These are phyloP conservation scores for Rhagophthalmus giganteus DNA, from an alignment of 2,888 invertebrate species.

Conservation along the genomic window DNA sequence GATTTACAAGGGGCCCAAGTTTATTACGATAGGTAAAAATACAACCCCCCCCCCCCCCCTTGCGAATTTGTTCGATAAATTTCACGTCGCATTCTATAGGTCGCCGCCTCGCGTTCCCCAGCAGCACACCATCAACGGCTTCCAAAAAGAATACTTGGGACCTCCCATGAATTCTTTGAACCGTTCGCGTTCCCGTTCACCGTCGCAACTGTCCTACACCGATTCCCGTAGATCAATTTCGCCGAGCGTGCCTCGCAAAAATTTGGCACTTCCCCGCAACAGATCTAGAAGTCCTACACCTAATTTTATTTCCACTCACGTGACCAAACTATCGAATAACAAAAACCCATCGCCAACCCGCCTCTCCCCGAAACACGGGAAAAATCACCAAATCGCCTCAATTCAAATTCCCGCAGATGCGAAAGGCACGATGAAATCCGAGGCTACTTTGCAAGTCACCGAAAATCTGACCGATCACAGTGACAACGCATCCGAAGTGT, in stretches of 20 bases:
- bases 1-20: conserved; percentile 84
- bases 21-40: conserved; percentile 80
- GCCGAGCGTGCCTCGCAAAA: conserved; percentile 51
- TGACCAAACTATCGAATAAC: conserved; percentile 42
- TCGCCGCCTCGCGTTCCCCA: conserved; percentile 51
- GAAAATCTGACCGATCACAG: conserved; percentile 59
- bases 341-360: conserved; percentile 37
- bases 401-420: conserved; percentile 55
- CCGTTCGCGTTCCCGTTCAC: conserved; percentile 51
- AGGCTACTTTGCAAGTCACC: conserved; percentile 49
- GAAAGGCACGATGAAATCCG: conserved; percentile 53
- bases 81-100: conserved; percentile 42
- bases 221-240: conserved; percentile 47
- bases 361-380: conserved; percentile 33
- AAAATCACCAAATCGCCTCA: conserved; percentile 56
- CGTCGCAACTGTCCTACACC: conserved; percentile 43
- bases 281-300: conserved; percentile 60
- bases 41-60: too few species aligned
- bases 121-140: conserved; percentile 37
- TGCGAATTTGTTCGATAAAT: too few species aligned
- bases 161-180: conserved; percentile 55
- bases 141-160: conserved; percentile 44
- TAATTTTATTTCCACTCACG: conserved; percentile 58
- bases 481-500: conserved; percentile 82
- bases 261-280: conserved; percentile 43